Conservation (phyloP, 92 coral and sea anemone genomes). For the Paramuricea clavata region DNA sequence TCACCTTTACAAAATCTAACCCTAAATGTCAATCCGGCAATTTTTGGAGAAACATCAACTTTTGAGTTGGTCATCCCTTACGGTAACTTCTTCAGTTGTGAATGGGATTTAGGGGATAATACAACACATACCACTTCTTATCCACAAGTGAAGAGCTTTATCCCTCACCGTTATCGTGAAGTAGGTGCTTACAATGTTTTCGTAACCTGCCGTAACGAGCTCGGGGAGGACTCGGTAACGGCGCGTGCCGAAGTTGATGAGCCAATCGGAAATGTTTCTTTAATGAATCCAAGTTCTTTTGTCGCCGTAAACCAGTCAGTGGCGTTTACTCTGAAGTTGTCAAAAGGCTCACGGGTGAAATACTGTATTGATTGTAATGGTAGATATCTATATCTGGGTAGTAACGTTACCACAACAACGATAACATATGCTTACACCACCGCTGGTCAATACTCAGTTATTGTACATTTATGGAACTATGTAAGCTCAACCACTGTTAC, state of each 20-base stretch:
- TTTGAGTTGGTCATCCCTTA: slow-evolving; percentile 64
- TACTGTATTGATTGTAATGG: slow-evolving; percentile 73
- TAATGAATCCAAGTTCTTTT: slow-evolving; percentile 66
- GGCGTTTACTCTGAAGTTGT: slow-evolving; percentile 65
- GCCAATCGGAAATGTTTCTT: slow-evolving; percentile 70
- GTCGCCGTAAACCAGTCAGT: slow-evolving; percentile 73
- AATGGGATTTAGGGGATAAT: slow-evolving; percentile 83
- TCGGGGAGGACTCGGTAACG: slow-evolving; percentile 66
- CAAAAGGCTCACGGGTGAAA: slow-evolving; percentile 77
- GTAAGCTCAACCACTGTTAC: slow-evolving; percentile 59
- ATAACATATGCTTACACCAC: slow-evolving; percentile 67
- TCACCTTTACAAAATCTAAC: slow-evolving; percentile 71
- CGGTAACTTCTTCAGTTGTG: slow-evolving; percentile 80
- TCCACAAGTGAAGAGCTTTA: slow-evolving; percentile 58
- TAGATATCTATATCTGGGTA: slow-evolving; percentile 48
- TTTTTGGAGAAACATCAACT: slow-evolving; percentile 66
- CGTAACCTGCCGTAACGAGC: slow-evolving; percentile 76
- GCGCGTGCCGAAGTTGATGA: slow-evolving; percentile 75
- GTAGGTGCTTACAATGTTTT: slow-evolving; percentile 73
- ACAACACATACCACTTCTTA: slow-evolving; percentile 68
- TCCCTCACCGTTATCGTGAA: slow-evolving; percentile 66
- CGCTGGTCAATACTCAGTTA: slow-evolving; percentile 74
- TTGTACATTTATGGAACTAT: slow-evolving; percentile 75
- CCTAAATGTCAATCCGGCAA: slow-evolving; percentile 65
- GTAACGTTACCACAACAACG: slow-evolving; percentile 59